Percentiles rank a stretch among this genome's conserved stretches.
Conservation (phyloP, 2,797 vertebrate species). For the Sebastes itinus region DNA sequence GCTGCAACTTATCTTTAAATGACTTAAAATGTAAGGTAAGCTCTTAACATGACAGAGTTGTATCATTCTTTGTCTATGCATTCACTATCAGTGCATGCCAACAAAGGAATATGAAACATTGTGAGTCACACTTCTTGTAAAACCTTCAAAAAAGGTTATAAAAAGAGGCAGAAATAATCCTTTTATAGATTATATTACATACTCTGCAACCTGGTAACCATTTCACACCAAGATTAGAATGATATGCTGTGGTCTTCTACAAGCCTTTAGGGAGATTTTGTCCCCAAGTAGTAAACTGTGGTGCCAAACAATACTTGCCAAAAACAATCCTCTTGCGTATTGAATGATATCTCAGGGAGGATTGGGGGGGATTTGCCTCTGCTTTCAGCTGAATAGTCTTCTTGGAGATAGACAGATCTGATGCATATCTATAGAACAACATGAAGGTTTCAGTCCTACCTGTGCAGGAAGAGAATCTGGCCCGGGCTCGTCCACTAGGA, state of each 20-base stretch:
- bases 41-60: neutral
- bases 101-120: neutral
- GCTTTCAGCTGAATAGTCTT: neutral
- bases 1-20: neutral
- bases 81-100: neutral
- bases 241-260: neutral
- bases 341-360: neutral
- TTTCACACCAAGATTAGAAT: conserved; percentile 7
- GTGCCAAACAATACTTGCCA: conserved; percentile 17
- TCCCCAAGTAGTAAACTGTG: neutral
- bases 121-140: neutral
- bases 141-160: neutral
- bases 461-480: conserved; percentile 70
- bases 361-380: neutral
- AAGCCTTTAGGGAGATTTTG: neutral
- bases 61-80: neutral
- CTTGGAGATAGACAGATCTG: neutral
- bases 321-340: conserved; percentile 1
- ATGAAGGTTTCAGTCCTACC: conserved; percentile 59
- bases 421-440: neutral
- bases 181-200: neutral
- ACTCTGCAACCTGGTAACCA: neutral
- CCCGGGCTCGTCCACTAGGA: conserved; percentile 66
- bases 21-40: neutral
- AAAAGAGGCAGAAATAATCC: neutral